Base-by-base conservation (phyloP, 2,888 invertebrate species). In the Hyposoter didymator region DNA sequence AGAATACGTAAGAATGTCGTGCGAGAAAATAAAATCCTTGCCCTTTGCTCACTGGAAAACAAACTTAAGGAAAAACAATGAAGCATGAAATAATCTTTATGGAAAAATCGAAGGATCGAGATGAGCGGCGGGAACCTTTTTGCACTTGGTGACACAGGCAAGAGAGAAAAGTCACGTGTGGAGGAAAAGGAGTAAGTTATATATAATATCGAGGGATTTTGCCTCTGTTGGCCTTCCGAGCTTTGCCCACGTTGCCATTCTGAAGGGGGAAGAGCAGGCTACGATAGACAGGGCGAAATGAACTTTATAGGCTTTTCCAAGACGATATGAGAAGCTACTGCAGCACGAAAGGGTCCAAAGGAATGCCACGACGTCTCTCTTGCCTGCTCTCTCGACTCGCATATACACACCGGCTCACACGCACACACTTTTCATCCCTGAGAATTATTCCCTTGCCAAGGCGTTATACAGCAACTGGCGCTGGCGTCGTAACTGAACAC, bases 161-260 rank as follows among this genome's bases (percentile, higher is more conserved):
- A 66, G 12, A 35, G 69, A 59, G 35, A 52, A 72, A 22, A 70
- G 47, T 62, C 67, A 69, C 28, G 14, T 59, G 59, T 45, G 32
- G 70, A 47, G 39, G 17, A 62, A n/a, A 32, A 32, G 52, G 28
- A 10, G 62, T 47, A 59, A 80, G 70, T 55, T 75, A 39, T 64
- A 55, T 82, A 64, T 73, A 85, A 85, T 85, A 82, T 85, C 84
- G 73, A 66, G 45, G 74, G 69, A 82, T 82, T 73, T 85, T 82
- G 64, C 74, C 64, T 82, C 78, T 59, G 76, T 6, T 49, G 59
- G 72, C 32, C 22, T 22, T 69, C 32, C 52, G 47, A 70, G 69
- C 45, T 67, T 74, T 62, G 43, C 17, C 39, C 32, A 12, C 19
- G 67, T 55, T 78, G 10, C 14, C 55, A 43, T 32, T 19, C 47